Evolutionary conservation across 2,888 invertebrate species (phyloP).

Genomic region (Tetrapedia diversipes): DNA sequence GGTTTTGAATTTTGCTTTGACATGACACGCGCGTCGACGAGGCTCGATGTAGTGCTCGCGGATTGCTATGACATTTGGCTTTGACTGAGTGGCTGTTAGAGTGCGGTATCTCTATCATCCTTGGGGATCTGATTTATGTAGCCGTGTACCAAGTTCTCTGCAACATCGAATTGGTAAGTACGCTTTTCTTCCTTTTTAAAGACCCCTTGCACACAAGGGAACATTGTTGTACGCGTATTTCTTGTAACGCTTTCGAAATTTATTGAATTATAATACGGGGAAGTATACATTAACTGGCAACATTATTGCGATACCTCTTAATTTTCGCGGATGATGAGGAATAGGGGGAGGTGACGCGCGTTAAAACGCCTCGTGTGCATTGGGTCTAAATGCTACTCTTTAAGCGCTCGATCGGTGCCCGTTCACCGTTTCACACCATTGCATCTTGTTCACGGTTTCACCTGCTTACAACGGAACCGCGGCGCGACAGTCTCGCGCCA

Average conservation of each 20-base stretch:
- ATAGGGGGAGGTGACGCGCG: too few species aligned
- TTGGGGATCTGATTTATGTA: slow-evolving; percentile 71
- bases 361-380: too few species aligned
- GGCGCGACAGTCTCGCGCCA: background rate
- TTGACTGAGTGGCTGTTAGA: slow-evolving; percentile 80
- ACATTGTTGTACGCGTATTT: too few species aligned
- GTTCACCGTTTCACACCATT: slow-evolving; percentile 6
- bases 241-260: too few species aligned
- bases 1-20: slow-evolving; percentile 80
- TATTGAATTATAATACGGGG: too few species aligned
- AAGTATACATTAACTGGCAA: too few species aligned
- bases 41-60: slow-evolving; percentile 75
- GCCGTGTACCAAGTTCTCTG: slow-evolving; percentile 65
- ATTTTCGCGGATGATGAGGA: too few species aligned
- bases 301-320: too few species aligned
- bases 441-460: background rate
- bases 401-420: background rate
- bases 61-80: slow-evolving; percentile 77
- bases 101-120: slow-evolving; percentile 72
- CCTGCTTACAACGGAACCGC: background rate
- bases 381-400: slow-evolving; percentile 13
- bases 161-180: slow-evolving; percentile 59
- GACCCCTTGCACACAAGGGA: too few species aligned
- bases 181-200: too few species aligned
- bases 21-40: slow-evolving; percentile 74